Evolutionary conservation across 2,888 invertebrate species (phyloP).

Genomic region (Anoplius nigerrimus): DNA sequence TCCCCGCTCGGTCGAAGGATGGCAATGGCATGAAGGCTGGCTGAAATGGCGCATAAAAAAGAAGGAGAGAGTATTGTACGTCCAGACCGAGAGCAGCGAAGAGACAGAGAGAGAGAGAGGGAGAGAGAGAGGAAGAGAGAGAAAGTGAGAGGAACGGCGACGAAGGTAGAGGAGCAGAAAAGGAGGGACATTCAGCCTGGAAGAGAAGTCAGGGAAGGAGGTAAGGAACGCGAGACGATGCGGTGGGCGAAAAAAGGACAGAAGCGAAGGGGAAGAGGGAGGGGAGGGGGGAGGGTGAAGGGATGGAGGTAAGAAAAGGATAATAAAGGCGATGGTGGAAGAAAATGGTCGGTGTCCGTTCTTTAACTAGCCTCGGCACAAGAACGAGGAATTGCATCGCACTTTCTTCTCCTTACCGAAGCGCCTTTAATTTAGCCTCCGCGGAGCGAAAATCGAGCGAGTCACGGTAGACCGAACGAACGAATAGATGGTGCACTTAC

Average conservation of each 20-base stretch:
- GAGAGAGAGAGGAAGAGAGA: neutral
- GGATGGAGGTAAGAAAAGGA: conserved; percentile 21
- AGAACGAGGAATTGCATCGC: conserved; percentile 43
- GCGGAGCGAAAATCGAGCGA: conserved; percentile 52
- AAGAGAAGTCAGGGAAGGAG: neutral
- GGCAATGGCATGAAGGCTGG: conserved; percentile 19
- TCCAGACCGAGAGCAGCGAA: neutral
- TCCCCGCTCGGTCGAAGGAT: conserved; percentile 2
- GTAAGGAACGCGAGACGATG: neutral
- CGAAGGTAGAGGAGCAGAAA: neutral
- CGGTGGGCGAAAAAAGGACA: conserved; percentile 11
- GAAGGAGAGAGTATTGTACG: conserved; percentile 1
- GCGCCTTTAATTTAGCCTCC: conserved; percentile 55
- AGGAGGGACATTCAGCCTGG: neutral
- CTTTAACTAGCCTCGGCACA: conserved; percentile 37
- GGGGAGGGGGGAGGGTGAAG: neutral
- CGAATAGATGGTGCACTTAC: conserved; percentile 65
- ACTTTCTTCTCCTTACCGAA: conserved; percentile 42
- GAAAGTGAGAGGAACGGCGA: neutral
- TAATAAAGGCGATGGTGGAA: conserved; percentile 20
- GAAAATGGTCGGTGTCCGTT: conserved; percentile 44
- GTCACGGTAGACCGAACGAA: conserved; percentile 51
- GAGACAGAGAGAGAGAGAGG: conserved; percentile 11
- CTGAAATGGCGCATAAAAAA: conserved; percentile 2
- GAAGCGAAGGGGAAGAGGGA: neutral